Conservation (phyloP, 1,140 invertebrate species). For the Lepeophtheirus salmonis region DNA sequence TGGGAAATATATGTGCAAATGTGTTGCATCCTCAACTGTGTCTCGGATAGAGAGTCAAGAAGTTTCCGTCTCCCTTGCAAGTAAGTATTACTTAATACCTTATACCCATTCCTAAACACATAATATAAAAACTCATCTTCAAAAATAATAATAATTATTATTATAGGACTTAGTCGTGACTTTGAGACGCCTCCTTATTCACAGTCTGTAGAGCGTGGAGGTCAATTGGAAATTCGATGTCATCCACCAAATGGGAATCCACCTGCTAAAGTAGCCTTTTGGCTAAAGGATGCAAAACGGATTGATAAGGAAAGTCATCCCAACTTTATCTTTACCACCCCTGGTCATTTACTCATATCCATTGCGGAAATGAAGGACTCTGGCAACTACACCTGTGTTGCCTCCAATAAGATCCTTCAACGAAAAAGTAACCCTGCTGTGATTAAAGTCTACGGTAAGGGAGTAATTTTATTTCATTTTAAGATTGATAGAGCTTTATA, state of each 20-base stretch:
- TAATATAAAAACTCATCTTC: too few relatives aligned
- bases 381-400: constrained; percentile 13
- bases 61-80: too few relatives aligned
- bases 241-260: constrained; percentile 13
- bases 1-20: too few relatives aligned
- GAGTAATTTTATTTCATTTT: too few relatives aligned
- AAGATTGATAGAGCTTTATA: neutral
- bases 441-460: constrained; percentile 12
- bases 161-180: constrained; percentile 2
- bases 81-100: too few relatives aligned
- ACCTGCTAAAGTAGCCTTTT: neutral
- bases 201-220: constrained; percentile 1
- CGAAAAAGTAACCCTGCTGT: constrained; percentile 2
- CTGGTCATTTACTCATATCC: constrained; percentile 6
- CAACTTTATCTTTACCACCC: constrained; percentile 5
- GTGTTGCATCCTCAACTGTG: too few relatives aligned
- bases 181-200: constrained; percentile 17
- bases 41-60: too few relatives aligned
- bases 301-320: neutral
- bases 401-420: constrained; percentile 5
- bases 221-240: constrained; percentile 11
- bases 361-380: neutral
- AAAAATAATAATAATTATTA: too few relatives aligned
- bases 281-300: constrained; percentile 8
- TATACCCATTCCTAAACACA: too few relatives aligned